Base-by-base conservation (phyloP, 2,113 vertebrate species). In the Tiliqua scincoides region DNA sequence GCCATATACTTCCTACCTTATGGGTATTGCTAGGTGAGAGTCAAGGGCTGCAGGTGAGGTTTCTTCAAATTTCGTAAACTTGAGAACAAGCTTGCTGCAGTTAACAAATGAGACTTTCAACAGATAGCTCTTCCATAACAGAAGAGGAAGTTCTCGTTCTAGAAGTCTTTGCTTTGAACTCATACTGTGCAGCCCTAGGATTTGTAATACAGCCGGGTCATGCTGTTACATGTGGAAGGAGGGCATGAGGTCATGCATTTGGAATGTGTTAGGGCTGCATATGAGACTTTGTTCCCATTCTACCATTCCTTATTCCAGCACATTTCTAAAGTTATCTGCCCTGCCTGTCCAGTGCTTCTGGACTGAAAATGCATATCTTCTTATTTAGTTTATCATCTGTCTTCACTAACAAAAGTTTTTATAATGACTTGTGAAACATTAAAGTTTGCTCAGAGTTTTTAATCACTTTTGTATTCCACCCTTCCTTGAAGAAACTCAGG, bases 261-360 rank as follows among this genome's bases (percentile, higher is more conserved):
- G 67, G 77, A 73, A 84, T 89, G 87, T 89, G 63, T 85, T 43
- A 35, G 85, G 85, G 63, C 59, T 4, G 0, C 65, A 57, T 84
- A 78, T 70, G 57, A 82, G 87, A 65, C 65, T 59, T 62, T 83
- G 91, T 76, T 71, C 21, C 88, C 57, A 14, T 88, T 68, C 61
- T 86, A 89, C 87, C 43, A 23, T 88, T 73, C 74, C 82, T 90
- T 88, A 62, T 71, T 83, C 48, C 82, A 73, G 72, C 25, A 20
- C 85, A 81, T 72, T 90, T 88, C 54, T 91, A 90, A 85, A 84
- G 79, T 88, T 32, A 91, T 4, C 83, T 77, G n/a, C 79, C 84
- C 83, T 84, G 25, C 2, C n/a, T n/a, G n/a, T n/a, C n/a, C 57
- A 82, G 80, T 92, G 61, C 80, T 91, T 57, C 18, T 2, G 6